Conservation (phyloP, 2,113 vertebrate species). For the Dromaius novaehollandiae region DNA sequence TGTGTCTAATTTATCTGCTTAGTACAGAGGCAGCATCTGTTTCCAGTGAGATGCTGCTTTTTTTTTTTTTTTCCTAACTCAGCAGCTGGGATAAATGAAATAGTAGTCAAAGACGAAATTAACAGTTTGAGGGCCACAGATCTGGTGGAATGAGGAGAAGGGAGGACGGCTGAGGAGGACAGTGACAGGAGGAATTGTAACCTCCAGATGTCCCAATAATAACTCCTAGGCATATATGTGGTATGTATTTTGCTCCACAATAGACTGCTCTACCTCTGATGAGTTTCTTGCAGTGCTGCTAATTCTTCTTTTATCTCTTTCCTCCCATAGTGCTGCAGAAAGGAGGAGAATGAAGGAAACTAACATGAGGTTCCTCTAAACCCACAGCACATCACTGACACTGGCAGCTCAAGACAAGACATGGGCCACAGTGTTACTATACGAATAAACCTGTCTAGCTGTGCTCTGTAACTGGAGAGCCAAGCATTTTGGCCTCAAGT, state of each 20-base stretch:
- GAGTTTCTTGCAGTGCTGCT: neutral
- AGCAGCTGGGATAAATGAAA: slow-evolving; percentile 55
- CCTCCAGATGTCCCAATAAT: neutral
- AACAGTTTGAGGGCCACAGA: neutral
- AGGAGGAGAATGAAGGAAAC: neutral
- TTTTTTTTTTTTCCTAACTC: neutral
- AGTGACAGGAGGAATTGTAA: neutral
- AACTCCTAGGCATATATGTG: neutral
- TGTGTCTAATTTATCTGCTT: slow-evolving; percentile 12
- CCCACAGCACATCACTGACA: neutral
- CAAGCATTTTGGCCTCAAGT: slow-evolving; percentile 59
- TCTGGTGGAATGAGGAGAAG: neutral
- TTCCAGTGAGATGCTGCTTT: slow-evolving; percentile 37
- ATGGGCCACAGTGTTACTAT: neutral
- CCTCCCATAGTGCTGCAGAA: neutral
- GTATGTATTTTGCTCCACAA: neutral
- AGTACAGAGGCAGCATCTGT: slow-evolving; percentile 37
- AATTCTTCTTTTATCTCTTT: neutral
- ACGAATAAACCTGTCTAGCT: slow-evolving; percentile 43
- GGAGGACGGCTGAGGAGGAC: neutral
- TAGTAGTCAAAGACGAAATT: slow-evolving; percentile 19
- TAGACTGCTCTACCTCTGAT: neutral
- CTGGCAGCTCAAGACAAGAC: neutral
- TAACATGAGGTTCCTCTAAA: neutral
- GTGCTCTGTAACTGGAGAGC: neutral